Evolutionary conservation across 92 coral and sea anemone species (phyloP), one percentile per base, ranked within the genome.

Genomic region (Umimayanthus kanabou): DNA sequence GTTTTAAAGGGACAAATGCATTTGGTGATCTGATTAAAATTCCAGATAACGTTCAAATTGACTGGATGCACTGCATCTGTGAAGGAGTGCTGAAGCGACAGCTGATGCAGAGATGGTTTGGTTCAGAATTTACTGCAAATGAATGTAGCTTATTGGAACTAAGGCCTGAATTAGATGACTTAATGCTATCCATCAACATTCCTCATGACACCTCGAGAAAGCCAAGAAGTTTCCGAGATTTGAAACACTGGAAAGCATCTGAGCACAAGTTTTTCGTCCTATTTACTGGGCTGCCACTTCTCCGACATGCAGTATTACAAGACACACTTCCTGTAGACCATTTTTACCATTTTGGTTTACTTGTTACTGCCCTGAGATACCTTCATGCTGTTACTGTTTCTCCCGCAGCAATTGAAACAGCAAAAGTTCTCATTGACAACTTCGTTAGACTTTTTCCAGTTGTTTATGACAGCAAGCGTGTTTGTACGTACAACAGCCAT

Each of bases 41-140:
- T 86, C 92, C 92, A 26, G 89, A 90, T 45, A 90, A 90, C 25
- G 71, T 85, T 1, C 89, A 85, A 16, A 77, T 85, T 77, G 89
- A 90, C 47, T 90, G 89, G 92, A 89, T 85, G 89, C 85, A 89
- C 80, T 89, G 92, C 30, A 74, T 89, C 9, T 85, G 92, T 65
- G 92, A 89, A 67, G 89, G 92, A 1, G 74, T 89, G 7, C 85
- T 89, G 4, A 89, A 89, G 85, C 64, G 89, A 26, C 91, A 89
- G 73, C 80, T 89, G 0, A 77, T 89, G 13, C 2, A 28, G 6
- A 85, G 72, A 39, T 89, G 91, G 92, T 79, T 89, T 18, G n/a
- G 78, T 47, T 77, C 39, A 65, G 80, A 66, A 78, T 85, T 6
- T 73, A 37, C 81, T 42, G 11, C 20, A 33, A 18, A 69, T 6